Conservation (phyloP, 1,140 invertebrate species). For the Rhysida immarginata region DNA sequence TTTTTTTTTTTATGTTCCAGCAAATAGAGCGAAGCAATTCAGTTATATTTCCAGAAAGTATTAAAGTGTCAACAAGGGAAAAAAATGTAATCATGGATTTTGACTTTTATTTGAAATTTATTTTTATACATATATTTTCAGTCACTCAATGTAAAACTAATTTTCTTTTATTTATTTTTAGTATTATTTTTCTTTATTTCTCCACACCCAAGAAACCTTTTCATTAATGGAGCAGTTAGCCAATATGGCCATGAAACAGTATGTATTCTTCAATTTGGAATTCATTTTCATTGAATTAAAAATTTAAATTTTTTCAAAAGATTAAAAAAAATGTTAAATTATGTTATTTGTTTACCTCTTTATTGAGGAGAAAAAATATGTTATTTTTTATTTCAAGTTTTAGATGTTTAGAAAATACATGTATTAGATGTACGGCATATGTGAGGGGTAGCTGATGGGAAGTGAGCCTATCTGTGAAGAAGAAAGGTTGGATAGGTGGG, state of each 20-base stretch:
- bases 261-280: constrained; percentile 23
- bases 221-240: constrained; percentile 84
- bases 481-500: too few relatives aligned
- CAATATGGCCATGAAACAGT: constrained; percentile 92
- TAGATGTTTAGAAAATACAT: too few relatives aligned
- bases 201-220: constrained; percentile 73
- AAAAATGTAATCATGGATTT: constrained; percentile 37
- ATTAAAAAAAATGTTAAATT: too few relatives aligned
- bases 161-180: constrained; percentile 30
- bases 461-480: too few relatives aligned
- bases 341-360: too few relatives aligned
- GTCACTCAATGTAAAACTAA: not conserved
- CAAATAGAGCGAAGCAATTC: constrained; percentile 27
- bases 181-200: constrained; percentile 79
- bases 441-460: too few relatives aligned
- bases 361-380: too few relatives aligned
- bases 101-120: not conserved
- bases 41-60: constrained; percentile 65
- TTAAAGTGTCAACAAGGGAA: constrained; percentile 65
- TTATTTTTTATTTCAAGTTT: too few relatives aligned
- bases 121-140: not conserved
- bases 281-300: too few relatives aligned
- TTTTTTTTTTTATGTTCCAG: constrained; percentile 18
- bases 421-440: too few relatives aligned
- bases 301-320: too few relatives aligned